Conservation (phyloP, 35 echinoderm and acorn worm genomes). For the Apostichopus japonicus region DNA sequence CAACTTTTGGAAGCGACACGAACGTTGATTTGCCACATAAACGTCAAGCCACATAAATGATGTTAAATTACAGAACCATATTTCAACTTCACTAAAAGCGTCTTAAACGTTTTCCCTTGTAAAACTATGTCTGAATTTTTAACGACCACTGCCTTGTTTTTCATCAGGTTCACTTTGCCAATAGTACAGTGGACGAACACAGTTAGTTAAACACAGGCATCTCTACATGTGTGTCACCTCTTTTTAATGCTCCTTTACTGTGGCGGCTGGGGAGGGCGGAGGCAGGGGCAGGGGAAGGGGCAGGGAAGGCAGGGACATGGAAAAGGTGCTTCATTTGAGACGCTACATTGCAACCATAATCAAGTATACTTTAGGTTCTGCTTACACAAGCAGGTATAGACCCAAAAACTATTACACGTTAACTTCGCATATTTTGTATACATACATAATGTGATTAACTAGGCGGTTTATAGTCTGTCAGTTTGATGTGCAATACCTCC, state of each 20-base stretch:
- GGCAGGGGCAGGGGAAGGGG: too few relatives aligned
- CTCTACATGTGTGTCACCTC: background rate
- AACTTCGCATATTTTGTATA: too few relatives aligned
- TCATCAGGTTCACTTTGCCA: background rate
- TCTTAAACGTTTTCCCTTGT: background rate
- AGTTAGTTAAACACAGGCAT: background rate
- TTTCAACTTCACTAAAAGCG: constrained; percentile 9
- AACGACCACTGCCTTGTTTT: background rate
- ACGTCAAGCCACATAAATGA: constrained; percentile 35
- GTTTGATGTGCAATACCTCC: background rate
- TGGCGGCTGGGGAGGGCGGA: too few relatives aligned
- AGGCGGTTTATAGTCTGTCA: background rate
- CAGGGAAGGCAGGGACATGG: too few relatives aligned
- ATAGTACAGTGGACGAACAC: background rate
- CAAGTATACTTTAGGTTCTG: too few relatives aligned
- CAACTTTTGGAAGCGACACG: background rate
- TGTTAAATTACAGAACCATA: constrained; percentile 27
- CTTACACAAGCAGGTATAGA: too few relatives aligned
- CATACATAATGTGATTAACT: too few relatives aligned
- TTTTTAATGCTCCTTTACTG: background rate
- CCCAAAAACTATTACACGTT: too few relatives aligned
- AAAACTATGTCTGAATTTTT: background rate
- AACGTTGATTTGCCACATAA: background rate
- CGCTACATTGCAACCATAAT: too few relatives aligned
- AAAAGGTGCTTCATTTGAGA: too few relatives aligned